A percentile compares a stretch with the other conserved stretches of the same genome.
Evolutionary conservation across 2,113 vertebrate genomes (phyloP).

Genomic region (Gallinago undulata): DNA sequence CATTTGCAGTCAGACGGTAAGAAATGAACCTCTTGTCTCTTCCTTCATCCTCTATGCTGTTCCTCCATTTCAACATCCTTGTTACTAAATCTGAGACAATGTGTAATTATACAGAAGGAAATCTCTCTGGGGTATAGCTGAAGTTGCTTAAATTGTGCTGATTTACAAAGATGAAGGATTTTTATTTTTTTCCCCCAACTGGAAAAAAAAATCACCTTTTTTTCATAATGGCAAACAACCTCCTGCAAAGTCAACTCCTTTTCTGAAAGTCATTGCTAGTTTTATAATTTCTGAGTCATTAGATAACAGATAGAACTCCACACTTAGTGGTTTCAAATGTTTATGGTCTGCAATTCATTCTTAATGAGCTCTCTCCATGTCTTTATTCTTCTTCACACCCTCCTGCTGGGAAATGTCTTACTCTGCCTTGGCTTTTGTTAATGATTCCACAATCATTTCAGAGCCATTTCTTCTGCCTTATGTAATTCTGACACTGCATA

Average conservation of each 20-base stretch:
- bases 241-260: constrained; percentile 84
- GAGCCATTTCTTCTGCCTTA: constrained; percentile 85
- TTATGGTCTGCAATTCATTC: constrained; percentile 91
- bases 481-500: constrained; percentile 82
- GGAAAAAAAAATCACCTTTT: constrained; percentile 64
- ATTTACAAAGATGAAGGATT: constrained; percentile 76
- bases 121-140: constrained; percentile 72
- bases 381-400: constrained; percentile 83
- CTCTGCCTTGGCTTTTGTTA: constrained; percentile 84
- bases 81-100: constrained; percentile 66
- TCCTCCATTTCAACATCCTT: constrained; percentile 58
- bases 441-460: constrained; percentile 85
- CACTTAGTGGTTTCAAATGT: constrained; percentile 88
- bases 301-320: constrained; percentile 87
- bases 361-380: constrained; percentile 88
- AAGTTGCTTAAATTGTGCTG: constrained; percentile 76
- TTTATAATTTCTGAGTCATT: constrained; percentile 90
- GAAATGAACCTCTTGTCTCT: constrained; percentile 58
- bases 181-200: constrained; percentile 36
- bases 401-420: constrained; percentile 87
- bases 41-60: constrained; percentile 42
- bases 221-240: constrained; percentile 76
- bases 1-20: constrained; percentile 45
- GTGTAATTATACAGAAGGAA: constrained; percentile 74
- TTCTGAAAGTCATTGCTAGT: constrained; percentile 84